phyloP scores from a whole-genome alignment of 1,140 invertebrate genomes.

The Batillaria attramentaria region DNA sequence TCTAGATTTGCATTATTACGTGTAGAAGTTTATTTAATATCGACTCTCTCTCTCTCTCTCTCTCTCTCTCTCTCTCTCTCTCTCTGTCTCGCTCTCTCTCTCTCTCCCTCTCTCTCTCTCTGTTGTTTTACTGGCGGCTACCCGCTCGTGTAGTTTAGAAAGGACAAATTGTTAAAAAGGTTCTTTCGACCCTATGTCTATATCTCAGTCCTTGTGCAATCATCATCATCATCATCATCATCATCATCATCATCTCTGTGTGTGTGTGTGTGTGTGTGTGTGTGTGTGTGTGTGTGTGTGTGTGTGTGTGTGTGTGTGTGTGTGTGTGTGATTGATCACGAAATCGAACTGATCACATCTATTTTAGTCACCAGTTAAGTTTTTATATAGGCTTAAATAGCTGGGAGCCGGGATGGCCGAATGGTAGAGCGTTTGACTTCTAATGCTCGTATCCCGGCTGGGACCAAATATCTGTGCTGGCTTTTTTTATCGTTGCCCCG shows the following conservation, averaged over 20 bases:
- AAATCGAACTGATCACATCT: neutral
- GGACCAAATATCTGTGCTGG: neutral
- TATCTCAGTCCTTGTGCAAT: neutral
- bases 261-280: neutral
- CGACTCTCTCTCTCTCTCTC: constrained; percentile 5
- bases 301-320: neutral
- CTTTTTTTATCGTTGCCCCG: neutral
- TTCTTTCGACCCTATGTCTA: neutral
- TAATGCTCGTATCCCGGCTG: neutral
- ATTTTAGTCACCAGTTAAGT: neutral
- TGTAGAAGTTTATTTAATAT: too few relatives aligned
- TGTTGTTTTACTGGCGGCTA: neutral
- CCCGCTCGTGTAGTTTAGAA: neutral
- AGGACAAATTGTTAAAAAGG: neutral
- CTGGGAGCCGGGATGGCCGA: neutral
- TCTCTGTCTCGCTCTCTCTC: neutral
- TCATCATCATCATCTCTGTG: neutral
- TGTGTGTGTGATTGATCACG: neutral
- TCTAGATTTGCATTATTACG: too few relatives aligned
- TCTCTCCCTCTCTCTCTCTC: neutral
- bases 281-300: neutral
- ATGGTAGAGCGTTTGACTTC: neutral
- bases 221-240: neutral
- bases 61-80: neutral
- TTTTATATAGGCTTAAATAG: neutral